A percentile compares a stretch with the other conserved stretches of the same genome.
These are phyloP conservation scores for Taurulus bubalis DNA, from an alignment of 2,113 vertebrate species.

Conservation along the genomic window DNA sequence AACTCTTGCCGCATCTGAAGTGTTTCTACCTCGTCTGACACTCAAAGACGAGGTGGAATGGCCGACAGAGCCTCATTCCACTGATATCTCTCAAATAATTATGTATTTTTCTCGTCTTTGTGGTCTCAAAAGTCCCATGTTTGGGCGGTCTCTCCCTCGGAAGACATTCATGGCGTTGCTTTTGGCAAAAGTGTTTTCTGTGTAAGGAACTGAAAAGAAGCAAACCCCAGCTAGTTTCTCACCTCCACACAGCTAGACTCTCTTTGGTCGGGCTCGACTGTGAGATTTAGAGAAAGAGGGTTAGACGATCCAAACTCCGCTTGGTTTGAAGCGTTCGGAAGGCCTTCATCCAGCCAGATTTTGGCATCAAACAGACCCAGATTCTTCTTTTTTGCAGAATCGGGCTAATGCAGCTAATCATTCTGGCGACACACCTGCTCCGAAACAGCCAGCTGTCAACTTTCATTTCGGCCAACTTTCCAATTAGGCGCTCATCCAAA, in stretches of 20 bases:
- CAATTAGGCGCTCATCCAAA: conserved; percentile 57
- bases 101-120: not conserved
- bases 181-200: not conserved
- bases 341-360: not conserved
- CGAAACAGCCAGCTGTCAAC: conserved; percentile 37
- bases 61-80: not conserved
- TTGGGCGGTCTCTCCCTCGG: not conserved
- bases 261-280: too few relatives aligned
- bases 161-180: not conserved
- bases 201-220: not conserved
- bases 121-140: not conserved
- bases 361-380: not conserved
- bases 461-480: conserved; percentile 52
- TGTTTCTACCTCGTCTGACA: not conserved
- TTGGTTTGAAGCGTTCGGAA: not conserved
- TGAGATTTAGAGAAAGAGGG: not conserved
- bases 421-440: conserved; percentile 45
- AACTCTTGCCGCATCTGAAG: not conserved
- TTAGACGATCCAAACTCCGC: not conserved
- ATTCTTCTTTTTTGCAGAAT: conserved; percentile 1
- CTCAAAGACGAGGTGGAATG: not conserved
- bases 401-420: not conserved
- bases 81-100: not conserved
- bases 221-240: not conserved
- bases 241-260: not conserved